Conservation (phyloP, 2,797 vertebrate genomes). For the Danionella dracula region DNA sequence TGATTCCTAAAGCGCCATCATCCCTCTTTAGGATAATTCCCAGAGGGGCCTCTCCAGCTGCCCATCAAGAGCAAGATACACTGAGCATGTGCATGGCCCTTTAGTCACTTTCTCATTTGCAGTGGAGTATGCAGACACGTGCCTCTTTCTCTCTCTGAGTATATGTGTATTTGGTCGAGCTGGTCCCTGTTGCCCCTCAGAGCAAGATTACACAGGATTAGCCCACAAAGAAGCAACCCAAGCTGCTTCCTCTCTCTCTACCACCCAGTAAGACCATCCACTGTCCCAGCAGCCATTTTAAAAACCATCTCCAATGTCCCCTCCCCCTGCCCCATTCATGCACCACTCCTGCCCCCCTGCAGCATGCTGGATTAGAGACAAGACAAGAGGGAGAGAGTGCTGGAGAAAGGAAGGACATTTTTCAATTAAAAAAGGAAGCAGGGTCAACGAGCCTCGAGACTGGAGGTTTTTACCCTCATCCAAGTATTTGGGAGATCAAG, state of each 20-base stretch:
- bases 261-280: slow-evolving; percentile 33
- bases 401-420: slow-evolving; percentile 5
- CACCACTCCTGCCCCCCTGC: not conserved
- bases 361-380: slow-evolving; percentile 18
- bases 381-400: not conserved
- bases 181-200: slow-evolving; percentile 46
- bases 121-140: slow-evolving; percentile 30
- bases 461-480: not conserved
- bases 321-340: slow-evolving; percentile 5
- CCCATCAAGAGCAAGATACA: slow-evolving; percentile 24
- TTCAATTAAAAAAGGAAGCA: not conserved
- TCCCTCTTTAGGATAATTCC: slow-evolving; percentile 28
- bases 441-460: slow-evolving; percentile 2
- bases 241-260: slow-evolving; percentile 61
- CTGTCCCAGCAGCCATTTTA: slow-evolving; percentile 38
- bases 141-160: slow-evolving; percentile 16
- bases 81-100: slow-evolving; percentile 16
- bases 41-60: slow-evolving; percentile 9
- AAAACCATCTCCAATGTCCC: slow-evolving; percentile 25
- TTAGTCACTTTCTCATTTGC: slow-evolving; percentile 32
- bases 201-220: slow-evolving; percentile 72
- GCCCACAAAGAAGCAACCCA: slow-evolving; percentile 62
- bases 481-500: not conserved
- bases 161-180: slow-evolving; percentile 37
- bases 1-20: slow-evolving; percentile 21